Evolutionary conservation across 92 coral and sea anemone species (phyloP).

Genomic region (Epizoanthus scotinus): DNA sequence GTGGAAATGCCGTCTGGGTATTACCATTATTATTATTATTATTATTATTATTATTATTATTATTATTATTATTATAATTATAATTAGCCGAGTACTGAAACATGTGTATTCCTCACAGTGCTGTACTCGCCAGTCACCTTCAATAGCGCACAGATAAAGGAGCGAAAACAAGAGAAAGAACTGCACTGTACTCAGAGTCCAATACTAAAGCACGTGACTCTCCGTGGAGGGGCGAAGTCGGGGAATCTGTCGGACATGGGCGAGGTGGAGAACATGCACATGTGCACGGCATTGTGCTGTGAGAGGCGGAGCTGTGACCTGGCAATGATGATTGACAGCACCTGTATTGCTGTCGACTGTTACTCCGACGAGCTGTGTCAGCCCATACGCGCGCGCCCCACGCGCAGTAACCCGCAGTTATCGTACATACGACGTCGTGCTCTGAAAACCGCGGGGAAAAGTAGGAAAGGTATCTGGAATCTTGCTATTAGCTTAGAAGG

Average conservation of each 20-base stretch:
- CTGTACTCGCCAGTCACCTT: conserved; percentile 8
- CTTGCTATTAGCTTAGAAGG: background rate
- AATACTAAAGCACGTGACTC: conserved; percentile 82
- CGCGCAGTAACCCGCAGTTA: conserved; percentile 81
- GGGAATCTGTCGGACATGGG: conserved; percentile 95
- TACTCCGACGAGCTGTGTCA: conserved; percentile 91
- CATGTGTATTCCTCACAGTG: background rate
- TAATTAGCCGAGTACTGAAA: too few relatives aligned
- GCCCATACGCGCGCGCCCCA: conserved; percentile 87
- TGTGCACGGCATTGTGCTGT: conserved; percentile 98
- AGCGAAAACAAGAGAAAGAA: conserved; percentile 59
- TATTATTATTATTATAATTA: too few relatives aligned
- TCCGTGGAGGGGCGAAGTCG: conserved; percentile 96
- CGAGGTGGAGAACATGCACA: conserved; percentile 94
- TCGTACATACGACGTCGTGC: conserved; percentile 87
- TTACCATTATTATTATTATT: too few relatives aligned
- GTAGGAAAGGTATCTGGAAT: conserved; percentile 26
- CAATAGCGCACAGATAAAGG: background rate
- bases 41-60: too few relatives aligned
- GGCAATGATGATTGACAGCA: conserved; percentile 91
- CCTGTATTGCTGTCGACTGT: conserved; percentile 96
- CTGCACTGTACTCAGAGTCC: conserved; percentile 98
- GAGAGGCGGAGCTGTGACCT: conserved; percentile 90
- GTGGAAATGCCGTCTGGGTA: too few relatives aligned
- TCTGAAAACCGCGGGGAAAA: conserved; percentile 65